Conservation (phyloP, 2,888 invertebrate species). For the Polydrusus pterygomalis region DNA sequence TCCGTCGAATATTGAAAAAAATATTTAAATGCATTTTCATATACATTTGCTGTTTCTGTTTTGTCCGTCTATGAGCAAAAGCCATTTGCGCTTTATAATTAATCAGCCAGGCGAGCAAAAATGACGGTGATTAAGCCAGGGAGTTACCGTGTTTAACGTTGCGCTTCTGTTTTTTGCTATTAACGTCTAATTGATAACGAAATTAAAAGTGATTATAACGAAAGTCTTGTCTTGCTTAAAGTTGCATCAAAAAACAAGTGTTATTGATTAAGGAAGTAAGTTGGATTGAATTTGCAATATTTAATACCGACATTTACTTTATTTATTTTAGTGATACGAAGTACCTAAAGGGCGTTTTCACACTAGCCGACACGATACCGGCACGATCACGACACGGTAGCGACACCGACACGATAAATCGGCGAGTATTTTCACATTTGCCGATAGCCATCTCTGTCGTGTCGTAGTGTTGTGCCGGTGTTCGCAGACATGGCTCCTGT, state of each 20-base stretch:
- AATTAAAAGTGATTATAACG: constrained; percentile 33
- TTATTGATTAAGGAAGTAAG: constrained; percentile 5
- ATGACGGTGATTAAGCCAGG: constrained; percentile 38
- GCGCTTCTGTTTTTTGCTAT: constrained; percentile 36
- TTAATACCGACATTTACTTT: background rate
- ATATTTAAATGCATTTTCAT: too few species aligned
- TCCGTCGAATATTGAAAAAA: too few species aligned
- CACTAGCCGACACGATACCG: too few species aligned
- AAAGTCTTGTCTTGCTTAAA: constrained; percentile 29
- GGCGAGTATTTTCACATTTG: too few species aligned
- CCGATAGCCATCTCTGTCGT: too few species aligned
- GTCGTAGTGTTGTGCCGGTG: too few species aligned
- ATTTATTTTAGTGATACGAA: background rate
- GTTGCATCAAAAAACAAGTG: constrained; percentile 5
- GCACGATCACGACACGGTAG: too few species aligned
- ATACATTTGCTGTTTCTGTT: background rate
- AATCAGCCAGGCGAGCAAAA: constrained; percentile 30
- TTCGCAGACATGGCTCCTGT: too few species aligned
- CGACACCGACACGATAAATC: too few species aligned
- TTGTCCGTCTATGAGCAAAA: constrained; percentile 29
- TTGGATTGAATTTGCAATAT: background rate
- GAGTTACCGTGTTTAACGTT: constrained; percentile 29
- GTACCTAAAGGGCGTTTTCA: too few species aligned
- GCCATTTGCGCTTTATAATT: constrained; percentile 33
- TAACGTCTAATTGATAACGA: constrained; percentile 28